These are phyloP conservation scores for Columba livia DNA, from an alignment of 2,113 vertebrate genomes.

Conservation along the genomic window DNA sequence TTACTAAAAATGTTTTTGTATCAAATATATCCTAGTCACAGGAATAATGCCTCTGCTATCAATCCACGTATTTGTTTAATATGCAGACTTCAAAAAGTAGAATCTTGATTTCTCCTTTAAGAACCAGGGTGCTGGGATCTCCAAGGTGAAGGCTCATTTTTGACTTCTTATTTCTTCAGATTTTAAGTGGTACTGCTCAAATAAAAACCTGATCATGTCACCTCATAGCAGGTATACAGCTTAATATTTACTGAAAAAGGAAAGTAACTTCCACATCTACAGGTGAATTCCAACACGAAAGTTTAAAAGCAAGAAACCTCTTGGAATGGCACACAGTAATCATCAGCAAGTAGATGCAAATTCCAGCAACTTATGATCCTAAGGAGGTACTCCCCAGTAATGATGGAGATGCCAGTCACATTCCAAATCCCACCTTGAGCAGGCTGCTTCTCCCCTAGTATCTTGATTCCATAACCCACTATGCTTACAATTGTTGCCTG, in stretches of 20 bases:
- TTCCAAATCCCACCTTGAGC: background rate
- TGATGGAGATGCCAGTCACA: background rate
- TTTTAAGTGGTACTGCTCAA: background rate
- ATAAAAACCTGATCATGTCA: background rate
- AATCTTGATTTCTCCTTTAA: constrained; percentile 26
- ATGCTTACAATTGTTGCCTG: background rate
- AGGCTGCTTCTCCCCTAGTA: background rate
- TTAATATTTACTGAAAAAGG: background rate
- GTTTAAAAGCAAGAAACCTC: background rate
- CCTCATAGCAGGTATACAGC: background rate
- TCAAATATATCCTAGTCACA: background rate
- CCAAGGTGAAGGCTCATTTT: constrained; percentile 18
- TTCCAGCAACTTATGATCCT: background rate
- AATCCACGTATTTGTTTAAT: background rate
- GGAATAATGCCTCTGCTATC: background rate
- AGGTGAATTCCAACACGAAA: background rate
- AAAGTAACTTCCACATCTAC: background rate
- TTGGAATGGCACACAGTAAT: background rate
- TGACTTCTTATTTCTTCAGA: constrained; percentile 18
- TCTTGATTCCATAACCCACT: background rate
- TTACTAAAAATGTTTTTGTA: background rate
- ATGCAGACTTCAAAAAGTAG: background rate
- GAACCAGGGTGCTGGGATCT: background rate
- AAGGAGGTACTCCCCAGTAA: background rate
- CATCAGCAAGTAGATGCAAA: background rate